Evolutionary conservation across 2,888 invertebrate species (phyloP).

Genomic region (Bombyx huttoni): DNA sequence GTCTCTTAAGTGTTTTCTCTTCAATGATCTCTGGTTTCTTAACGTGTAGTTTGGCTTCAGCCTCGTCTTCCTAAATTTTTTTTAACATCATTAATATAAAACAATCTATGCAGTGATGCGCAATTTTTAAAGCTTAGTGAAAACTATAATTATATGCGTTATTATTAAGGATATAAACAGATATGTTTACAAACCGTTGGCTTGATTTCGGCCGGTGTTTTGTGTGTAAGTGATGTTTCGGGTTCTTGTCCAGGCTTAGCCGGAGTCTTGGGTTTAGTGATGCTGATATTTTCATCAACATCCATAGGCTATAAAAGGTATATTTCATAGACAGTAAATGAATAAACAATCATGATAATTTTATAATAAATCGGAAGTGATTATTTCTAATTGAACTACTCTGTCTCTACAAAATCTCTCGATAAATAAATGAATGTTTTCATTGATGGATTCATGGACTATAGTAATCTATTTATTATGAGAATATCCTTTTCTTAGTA

Average conservation of each 20-base stretch:
- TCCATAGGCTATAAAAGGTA: constrained; percentile 46
- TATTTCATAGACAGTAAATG: neutral
- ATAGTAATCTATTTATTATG: no score
- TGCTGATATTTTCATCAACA: constrained; percentile 57
- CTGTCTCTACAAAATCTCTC: no score
- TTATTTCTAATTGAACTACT: no score
- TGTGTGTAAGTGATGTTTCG: constrained; percentile 61
- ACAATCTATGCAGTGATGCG: no score
- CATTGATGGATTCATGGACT: no score
- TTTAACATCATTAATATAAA: constrained; percentile 5
- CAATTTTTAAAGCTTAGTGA: no score
- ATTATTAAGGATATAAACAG: neutral
- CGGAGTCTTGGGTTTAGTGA: constrained; percentile 50
- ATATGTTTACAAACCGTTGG: constrained; percentile 51
- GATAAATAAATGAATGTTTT: no score
- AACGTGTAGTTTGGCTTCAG: constrained; percentile 58
- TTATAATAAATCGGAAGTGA: no score
- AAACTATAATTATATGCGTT: no score
- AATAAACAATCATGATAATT: neutral
- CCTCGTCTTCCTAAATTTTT: constrained; percentile 46
- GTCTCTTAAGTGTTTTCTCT: constrained; percentile 57
- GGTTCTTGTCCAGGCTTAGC: constrained; percentile 52
- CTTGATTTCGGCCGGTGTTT: constrained; percentile 58
- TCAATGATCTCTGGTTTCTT: constrained; percentile 64
- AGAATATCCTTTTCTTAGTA: no score